phyloP scores from a whole-genome alignment of 2,888 invertebrate genomes.

The Cybosia mesomella region DNA sequence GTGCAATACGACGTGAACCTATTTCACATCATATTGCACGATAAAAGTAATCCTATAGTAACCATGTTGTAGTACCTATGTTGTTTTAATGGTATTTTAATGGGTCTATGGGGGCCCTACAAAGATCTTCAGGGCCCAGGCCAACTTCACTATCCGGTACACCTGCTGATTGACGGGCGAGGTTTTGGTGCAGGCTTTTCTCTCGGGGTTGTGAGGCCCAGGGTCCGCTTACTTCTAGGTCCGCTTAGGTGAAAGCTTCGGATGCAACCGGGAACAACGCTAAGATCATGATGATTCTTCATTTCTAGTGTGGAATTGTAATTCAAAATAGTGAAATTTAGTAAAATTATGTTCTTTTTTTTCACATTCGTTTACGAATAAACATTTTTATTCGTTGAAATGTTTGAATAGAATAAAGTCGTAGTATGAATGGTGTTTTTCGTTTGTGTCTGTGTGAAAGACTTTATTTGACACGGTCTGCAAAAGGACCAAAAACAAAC shows the following conservation, averaged over 20 bases:
- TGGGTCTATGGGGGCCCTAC: not conserved
- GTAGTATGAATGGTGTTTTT: not conserved
- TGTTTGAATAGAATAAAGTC: not conserved
- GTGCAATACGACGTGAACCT: slow-evolving; percentile 7
- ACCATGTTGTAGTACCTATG: not conserved
- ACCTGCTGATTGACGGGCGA: too few species aligned
- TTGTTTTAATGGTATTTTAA: too few species aligned
- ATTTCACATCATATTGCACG: not conserved
- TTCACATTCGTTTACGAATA: not conserved
- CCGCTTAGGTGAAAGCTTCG: too few species aligned
- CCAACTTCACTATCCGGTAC: not conserved
- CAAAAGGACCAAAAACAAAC: not conserved
- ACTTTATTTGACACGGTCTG: not conserved
- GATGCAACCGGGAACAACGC: too few species aligned
- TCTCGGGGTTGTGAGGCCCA: too few species aligned
- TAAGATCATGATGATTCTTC: too few species aligned
- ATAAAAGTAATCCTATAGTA: slow-evolving; percentile 7
- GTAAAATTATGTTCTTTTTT: not conserved
- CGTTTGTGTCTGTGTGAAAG: not conserved
- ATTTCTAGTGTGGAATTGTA: too few species aligned
- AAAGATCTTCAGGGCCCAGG: not conserved
- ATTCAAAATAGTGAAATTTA: not conserved
- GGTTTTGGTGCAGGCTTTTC: too few species aligned
- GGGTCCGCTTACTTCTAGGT: too few species aligned
- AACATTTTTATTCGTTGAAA: not conserved